Evolutionary conservation across 2,888 invertebrate species (phyloP), one percentile per base, ranked within the genome.

Genomic region (Schrankia costaestrigalis): DNA sequence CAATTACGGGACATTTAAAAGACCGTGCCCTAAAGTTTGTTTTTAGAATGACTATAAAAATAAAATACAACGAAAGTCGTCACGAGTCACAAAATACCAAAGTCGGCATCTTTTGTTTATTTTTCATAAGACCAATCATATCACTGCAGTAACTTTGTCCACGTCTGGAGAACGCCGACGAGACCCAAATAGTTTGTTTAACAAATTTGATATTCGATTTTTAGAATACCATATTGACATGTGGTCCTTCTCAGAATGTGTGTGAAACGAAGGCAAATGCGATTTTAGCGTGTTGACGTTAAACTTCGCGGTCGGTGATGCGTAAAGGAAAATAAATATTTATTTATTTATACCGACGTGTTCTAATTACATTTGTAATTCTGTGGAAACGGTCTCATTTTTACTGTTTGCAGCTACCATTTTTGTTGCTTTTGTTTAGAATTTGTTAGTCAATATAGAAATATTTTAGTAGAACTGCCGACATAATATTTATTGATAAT

Each of bases 321-420:
- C 30, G 35, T 42, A 72, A 78, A 76, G 67, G 55, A 61, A 58
- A 63, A 56, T 52, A 63, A 71, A 71, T 72, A 71, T 78, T 52
- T 48, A 53, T 55, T 76, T 71, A 59, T 65, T 51, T 45, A 51
- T 52, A 54, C 42, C 32, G 26, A 28, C 1, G 11, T 30, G 49
- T 41, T 72, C 79, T 83, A 81, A 83, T 75, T 49, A 60, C 49
- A 71, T 68, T 52, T 71, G 76, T 75, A 72, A 79, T 82, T 81
- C 80, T 66, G 41, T 58, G 69, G 78, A 82, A 78, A 52, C 53
- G 52, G 46, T 56, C 50, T 57, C 50, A 41, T 41, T 45, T 45
- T 38, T 49, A 41, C 18, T 52, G 56, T 59, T 56, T 63, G 51
- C 43, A 36, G 65, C 73, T 71, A 71, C 71, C 63, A 60, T 56